Evolutionary conservation across 2,888 invertebrate species (phyloP).

Genomic region (Linnaemya tessellans): DNA sequence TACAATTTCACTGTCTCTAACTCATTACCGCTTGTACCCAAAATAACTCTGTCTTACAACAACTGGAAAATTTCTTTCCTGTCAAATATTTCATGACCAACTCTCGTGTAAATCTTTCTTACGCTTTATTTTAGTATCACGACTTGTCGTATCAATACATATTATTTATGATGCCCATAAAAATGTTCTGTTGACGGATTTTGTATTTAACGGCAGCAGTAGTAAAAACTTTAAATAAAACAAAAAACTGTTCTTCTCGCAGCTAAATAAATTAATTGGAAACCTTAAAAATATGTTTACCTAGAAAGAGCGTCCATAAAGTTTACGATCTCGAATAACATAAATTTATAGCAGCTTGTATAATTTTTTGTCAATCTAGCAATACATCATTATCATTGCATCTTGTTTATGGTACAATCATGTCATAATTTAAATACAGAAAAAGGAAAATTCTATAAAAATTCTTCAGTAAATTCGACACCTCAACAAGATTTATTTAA

Average conservation of each 20-base stretch:
- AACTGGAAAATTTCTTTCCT: constrained; percentile 19
- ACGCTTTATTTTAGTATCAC: constrained; percentile 19
- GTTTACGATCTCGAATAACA: constrained; percentile 20
- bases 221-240: constrained; percentile 6
- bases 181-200: constrained; percentile 24
- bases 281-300: constrained; percentile 13
- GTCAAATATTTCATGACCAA: constrained; percentile 39
- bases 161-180: constrained; percentile 32
- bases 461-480: not conserved
- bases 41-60: not conserved
- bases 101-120: constrained; percentile 5
- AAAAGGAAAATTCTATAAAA: constrained; percentile 8
- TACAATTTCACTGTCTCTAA: too few species aligned
- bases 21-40: too few species aligned
- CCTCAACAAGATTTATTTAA: not conserved
- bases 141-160: constrained; percentile 9
- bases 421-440: constrained; percentile 1
- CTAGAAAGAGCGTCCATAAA: not conserved
- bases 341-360: not conserved
- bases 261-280: not conserved
- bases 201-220: not conserved
- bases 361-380: not conserved
- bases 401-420: constrained; percentile 9
- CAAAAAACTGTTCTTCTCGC: not conserved
- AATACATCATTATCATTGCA: not conserved